phyloP scores from a whole-genome alignment of 2,113 vertebrate genomes.

The Sebastes fasciatus region DNA sequence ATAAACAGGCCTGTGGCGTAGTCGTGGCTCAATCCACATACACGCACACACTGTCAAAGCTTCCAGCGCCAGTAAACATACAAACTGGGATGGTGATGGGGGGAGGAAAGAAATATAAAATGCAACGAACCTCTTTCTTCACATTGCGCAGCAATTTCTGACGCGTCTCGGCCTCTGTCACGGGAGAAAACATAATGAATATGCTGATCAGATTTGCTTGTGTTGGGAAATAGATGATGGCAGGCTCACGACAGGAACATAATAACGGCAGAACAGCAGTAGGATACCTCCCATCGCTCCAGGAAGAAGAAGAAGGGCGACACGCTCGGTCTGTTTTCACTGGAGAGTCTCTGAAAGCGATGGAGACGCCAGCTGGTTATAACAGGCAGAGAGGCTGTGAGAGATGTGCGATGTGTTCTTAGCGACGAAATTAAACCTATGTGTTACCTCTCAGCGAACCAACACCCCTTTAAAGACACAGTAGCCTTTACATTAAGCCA shows the following conservation, averaged over 20 bases:
- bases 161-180: slow-evolving; percentile 91
- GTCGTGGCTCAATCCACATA: slow-evolving; percentile 25
- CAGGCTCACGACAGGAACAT: slow-evolving; percentile 28
- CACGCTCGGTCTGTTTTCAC: slow-evolving; percentile 17
- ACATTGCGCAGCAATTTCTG: slow-evolving; percentile 94
- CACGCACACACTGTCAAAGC: background rate
- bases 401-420: slow-evolving; percentile 53
- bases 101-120: slow-evolving; percentile 11
- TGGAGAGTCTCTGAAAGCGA: background rate
- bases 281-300: slow-evolving; percentile 81
- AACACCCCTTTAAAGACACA: slow-evolving; percentile 84
- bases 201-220: slow-evolving; percentile 35
- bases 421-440: slow-evolving; percentile 70
- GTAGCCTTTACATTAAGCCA: slow-evolving; percentile 33
- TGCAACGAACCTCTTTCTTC: slow-evolving; percentile 91
- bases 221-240: slow-evolving; percentile 26
- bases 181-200: slow-evolving; percentile 71
- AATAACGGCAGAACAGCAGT: background rate
- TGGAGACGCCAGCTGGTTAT: background rate
- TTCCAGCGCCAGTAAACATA: slow-evolving; percentile 31
- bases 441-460: slow-evolving; percentile 70
- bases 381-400: slow-evolving; percentile 19
- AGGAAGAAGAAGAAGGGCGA: slow-evolving; percentile 16
- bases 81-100: slow-evolving; percentile 14
- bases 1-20: slow-evolving; percentile 53